A percentile compares a stretch with the other conserved stretches of the same genome.
These are phyloP conservation scores for Rafetus swinhoei DNA, from an alignment of 2,113 vertebrate species.

Conservation along the genomic window DNA sequence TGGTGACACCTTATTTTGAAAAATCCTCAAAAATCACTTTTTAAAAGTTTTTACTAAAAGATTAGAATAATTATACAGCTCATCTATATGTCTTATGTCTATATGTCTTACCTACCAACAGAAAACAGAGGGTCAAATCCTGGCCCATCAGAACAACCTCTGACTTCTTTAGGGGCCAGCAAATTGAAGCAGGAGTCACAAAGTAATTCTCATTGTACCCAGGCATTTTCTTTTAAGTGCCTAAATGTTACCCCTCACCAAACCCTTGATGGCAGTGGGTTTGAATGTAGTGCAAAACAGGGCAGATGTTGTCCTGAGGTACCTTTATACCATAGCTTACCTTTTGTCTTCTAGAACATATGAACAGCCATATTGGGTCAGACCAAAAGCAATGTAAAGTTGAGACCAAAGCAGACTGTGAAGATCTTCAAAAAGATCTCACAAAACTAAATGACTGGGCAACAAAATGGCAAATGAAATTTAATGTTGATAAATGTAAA, in stretches of 20 bases:
- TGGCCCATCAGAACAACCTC: not conserved
- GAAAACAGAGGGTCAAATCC: not conserved
- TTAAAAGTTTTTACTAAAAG: not conserved
- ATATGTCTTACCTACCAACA: not conserved
- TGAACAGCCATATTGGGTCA: too few relatives aligned
- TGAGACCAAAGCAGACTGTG: too few relatives aligned
- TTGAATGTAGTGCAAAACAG: not conserved
- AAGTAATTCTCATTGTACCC: not conserved
- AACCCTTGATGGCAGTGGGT: not conserved
- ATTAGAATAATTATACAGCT: not conserved
- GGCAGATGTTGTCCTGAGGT: not conserved
- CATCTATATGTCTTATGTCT: fast-evolving
- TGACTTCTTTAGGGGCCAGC: not conserved
- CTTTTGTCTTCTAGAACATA: not conserved
- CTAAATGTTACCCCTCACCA: not conserved
- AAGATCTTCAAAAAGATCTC: too few relatives aligned
- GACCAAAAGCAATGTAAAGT: too few relatives aligned
- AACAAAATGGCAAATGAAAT: too few relatives aligned
- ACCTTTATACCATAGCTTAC: not conserved
- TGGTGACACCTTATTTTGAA: not conserved
- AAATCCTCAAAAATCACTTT: not conserved
- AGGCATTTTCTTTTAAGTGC: not conserved
- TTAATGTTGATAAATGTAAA: too few relatives aligned
- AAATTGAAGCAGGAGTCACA: not conserved
- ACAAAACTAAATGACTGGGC: too few relatives aligned